A percentile compares a stretch with the other conserved stretches of the same genome.
These are phyloP conservation scores for Callimorpha dominula DNA, from an alignment of 2,888 invertebrate genomes.

Conservation along the genomic window DNA sequence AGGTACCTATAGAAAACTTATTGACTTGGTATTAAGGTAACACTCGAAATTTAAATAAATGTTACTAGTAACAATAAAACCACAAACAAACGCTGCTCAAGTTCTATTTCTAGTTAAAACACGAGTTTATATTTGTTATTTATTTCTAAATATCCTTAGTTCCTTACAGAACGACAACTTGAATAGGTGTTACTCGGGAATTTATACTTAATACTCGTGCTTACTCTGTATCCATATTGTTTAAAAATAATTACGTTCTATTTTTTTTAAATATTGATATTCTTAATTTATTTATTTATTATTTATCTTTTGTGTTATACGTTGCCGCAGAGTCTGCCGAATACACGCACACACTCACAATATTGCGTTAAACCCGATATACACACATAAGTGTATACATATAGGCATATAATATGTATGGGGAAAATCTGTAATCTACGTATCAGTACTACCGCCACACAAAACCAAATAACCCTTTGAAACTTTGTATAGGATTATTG, in stretches of 20 bases:
- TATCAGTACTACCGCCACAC: slow-evolving; percentile 8
- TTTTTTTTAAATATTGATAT: not conserved
- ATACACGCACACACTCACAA: slow-evolving; percentile 59
- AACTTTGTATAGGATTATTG: not conserved
- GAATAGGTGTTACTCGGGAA: not conserved
- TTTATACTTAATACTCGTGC: not conserved
- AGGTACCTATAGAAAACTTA: not conserved
- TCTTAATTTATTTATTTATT: no score
- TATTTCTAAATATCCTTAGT: not conserved
- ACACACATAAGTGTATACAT: slow-evolving; percentile 52
- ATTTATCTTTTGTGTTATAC: slow-evolving; percentile 54
- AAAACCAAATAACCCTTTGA: not conserved
- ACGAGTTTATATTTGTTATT: not conserved
- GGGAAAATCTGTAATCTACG: slow-evolving; percentile 66
- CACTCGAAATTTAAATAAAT: not conserved
- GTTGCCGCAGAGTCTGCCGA: slow-evolving; percentile 77
- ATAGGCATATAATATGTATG: slow-evolving; percentile 11
- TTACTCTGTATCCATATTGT: not conserved
- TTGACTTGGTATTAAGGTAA: not conserved
- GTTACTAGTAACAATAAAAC: not conserved
- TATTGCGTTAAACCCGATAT: slow-evolving; percentile 66
- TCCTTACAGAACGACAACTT: not conserved
- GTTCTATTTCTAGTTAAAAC: not conserved
- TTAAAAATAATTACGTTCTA: not conserved
- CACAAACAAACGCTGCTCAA: not conserved